These are phyloP conservation scores for Phylloscopus trochiloides DNA, from an alignment of 2,113 vertebrate species.

Conservation along the genomic window DNA sequence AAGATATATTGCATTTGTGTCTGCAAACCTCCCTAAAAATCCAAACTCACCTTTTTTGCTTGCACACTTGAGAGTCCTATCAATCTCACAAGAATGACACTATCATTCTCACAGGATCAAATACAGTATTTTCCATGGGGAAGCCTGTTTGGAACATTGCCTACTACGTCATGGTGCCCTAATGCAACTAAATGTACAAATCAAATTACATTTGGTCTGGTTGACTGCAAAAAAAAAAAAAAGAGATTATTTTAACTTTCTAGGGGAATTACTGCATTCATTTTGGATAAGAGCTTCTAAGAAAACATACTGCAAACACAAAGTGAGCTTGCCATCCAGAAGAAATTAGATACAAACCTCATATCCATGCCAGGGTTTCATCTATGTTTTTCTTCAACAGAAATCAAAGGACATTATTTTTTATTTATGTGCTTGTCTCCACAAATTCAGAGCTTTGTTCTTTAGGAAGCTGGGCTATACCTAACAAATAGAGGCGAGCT, in stretches of 20 bases:
- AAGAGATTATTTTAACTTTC: neutral
- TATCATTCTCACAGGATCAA: neutral
- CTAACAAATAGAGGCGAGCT: neutral
- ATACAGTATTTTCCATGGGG: neutral
- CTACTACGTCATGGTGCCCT: neutral
- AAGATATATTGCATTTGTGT: neutral
- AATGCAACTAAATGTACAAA: neutral
- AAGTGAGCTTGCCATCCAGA: neutral
- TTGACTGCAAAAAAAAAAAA: neutral
- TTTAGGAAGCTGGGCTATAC: neutral
- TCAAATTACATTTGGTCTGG: neutral
- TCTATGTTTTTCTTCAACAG: neutral
- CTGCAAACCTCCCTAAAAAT: neutral
- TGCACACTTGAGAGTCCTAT: accelerated
- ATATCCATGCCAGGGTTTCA: neutral
- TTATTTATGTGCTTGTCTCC: neutral
- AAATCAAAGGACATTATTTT: neutral
- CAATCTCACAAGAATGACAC: neutral
- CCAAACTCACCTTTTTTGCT: neutral
- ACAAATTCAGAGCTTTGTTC: neutral
- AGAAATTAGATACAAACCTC: neutral
- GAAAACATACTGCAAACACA: neutral
- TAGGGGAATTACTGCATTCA: neutral
- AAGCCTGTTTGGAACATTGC: neutral
- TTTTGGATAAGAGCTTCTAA: neutral